Evolutionary conservation across 1,140 invertebrate genomes (phyloP), one percentile per base, ranked within the genome.

Genomic region (Acromyrmex charruanus): DNA sequence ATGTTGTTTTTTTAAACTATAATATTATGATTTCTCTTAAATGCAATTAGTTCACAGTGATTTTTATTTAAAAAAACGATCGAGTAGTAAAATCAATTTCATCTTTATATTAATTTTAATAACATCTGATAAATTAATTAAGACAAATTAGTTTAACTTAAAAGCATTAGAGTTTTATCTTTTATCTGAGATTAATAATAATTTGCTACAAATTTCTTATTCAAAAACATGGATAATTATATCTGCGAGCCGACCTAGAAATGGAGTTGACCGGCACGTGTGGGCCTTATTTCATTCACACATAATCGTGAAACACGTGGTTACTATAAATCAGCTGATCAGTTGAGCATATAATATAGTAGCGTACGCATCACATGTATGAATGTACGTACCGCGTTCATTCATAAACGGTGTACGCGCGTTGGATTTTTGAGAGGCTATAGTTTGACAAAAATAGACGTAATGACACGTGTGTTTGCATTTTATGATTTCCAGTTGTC

Each of bases 251-350:
- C 2, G n/a, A 58, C 3, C 9, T 58, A 58, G 55, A 10, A 14
- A 21, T 58, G 0, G n/a, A 58, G 21, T 58, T 58, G 55, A 21
- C 55, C 55, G 9, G n/a, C 9, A 6, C n/a, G 7, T n/a, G 12
- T 18, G 55, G 7, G 0, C 55, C n/a, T 58, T 9, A 10, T 21
- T 21, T 9, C 7, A 9, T 58, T 58, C 55, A 58, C 21, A 58
- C n/a, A 58, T 58, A 58, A 58, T 58, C 9, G 9, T 7, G n/a
- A 58, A 58, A n/a, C n/a, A 58, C n/a, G 9, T 58, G 55, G 2
- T n/a, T 58, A 58, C 9, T 55, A n/a, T n/a, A 58, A 58, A 58
- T 58, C n/a, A 58, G 55, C 55, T 58, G n/a, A 58, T 58, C 55
- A 58, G 2, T n/a, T 21, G 7, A 58, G n/a, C 55, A 7, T 58